phyloP scores from a whole-genome alignment of 2,113 vertebrate genomes.

The Rhinolophus ferrumequinum region DNA sequence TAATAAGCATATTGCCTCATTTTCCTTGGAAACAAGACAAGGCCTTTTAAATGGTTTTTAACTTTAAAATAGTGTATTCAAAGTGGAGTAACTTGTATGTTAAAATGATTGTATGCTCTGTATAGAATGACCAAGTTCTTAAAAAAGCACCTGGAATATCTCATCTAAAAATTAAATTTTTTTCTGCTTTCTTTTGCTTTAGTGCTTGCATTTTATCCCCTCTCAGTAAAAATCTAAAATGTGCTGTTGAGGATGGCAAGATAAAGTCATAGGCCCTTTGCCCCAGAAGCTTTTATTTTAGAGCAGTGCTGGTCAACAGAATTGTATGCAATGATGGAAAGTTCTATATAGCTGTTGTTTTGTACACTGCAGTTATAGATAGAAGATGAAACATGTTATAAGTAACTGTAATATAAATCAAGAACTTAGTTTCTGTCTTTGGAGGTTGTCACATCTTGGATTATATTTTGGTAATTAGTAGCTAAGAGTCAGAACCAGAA shows the following conservation, averaged over 20 bases:
- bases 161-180: slow-evolving; percentile 67
- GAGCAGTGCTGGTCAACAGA: not conserved
- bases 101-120: slow-evolving; percentile 66
- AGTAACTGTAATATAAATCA: not conserved
- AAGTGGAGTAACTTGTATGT: slow-evolving; percentile 61
- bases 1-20: slow-evolving; percentile 59
- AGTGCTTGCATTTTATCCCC: slow-evolving; percentile 48
- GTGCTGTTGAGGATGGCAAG: not conserved
- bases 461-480: slow-evolving; percentile 33
- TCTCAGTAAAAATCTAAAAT: slow-evolving; percentile 33
- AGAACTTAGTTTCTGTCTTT: slow-evolving; percentile 42
- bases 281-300: not conserved
- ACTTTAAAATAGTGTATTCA: slow-evolving; percentile 54
- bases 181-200: slow-evolving; percentile 52
- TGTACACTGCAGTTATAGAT: not conserved
- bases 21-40: slow-evolving; percentile 62
- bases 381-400: not conserved
- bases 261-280: not conserved
- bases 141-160: slow-evolving; percentile 58
- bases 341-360: not conserved
- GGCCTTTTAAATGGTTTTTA: slow-evolving; percentile 59
- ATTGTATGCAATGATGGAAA: not conserved
- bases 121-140: slow-evolving; percentile 52
- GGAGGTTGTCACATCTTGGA: not conserved
- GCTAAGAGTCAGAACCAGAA: slow-evolving; percentile 17